Conservation (phyloP, 2,113 vertebrate species). For the Boleophthalmus pectinirostris region DNA sequence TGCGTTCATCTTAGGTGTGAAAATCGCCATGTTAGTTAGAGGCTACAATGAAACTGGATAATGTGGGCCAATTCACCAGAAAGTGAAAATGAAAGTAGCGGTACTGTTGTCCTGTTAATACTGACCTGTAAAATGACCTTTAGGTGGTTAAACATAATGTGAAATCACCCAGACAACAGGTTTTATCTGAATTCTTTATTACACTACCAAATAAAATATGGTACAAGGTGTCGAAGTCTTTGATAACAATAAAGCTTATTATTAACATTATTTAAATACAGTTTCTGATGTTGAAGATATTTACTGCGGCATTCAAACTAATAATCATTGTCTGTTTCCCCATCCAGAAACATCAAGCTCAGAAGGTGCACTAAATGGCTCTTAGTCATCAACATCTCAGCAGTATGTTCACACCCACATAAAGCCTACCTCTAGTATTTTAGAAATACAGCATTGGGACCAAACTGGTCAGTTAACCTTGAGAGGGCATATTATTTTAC, state of each 20-base stretch:
- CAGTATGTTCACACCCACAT: constrained; percentile 33
- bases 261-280: constrained; percentile 83
- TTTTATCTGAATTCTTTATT: constrained; percentile 79
- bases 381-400: constrained; percentile 7
- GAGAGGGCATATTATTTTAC: neutral
- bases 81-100: too few species aligned
- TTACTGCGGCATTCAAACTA: constrained; percentile 59
- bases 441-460: constrained; percentile 9
- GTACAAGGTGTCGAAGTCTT: constrained; percentile 74
- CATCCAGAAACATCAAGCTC: constrained; percentile 33
- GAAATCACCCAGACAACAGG: neutral
- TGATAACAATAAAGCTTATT: constrained; percentile 81
- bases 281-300: constrained; percentile 62
- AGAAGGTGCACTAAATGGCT: constrained; percentile 24
- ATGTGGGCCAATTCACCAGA: too few species aligned
- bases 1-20: too few species aligned
- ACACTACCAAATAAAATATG: constrained; percentile 81
- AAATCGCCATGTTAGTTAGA: too few species aligned
- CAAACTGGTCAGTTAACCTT: constrained; percentile 9
- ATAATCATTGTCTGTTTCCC: constrained; percentile 32
- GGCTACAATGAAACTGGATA: too few species aligned
- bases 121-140: neutral
- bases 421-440: constrained; percentile 2
- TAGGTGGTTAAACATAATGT: neutral
- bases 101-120: too few species aligned